Percentiles rank a stretch among this genome's conserved stretches.
Evolutionary conservation across 1,140 invertebrate species (phyloP).

Genomic region (Agrypnia vestita): DNA sequence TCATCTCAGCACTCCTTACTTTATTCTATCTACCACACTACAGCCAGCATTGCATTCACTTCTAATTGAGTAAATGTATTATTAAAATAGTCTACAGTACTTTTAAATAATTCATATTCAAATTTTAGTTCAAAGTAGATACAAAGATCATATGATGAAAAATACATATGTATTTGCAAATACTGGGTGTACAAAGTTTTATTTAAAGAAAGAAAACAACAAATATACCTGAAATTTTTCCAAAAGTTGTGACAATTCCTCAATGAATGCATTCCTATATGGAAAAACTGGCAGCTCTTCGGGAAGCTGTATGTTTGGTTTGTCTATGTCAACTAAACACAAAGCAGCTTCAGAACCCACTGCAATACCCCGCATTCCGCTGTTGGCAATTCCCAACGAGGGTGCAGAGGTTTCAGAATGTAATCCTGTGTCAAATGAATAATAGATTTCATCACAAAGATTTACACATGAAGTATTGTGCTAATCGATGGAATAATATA

Average conservation of each 20-base stretch:
- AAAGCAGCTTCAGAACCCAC: constrained; percentile 86
- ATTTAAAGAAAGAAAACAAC: not conserved
- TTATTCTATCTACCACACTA: no score
- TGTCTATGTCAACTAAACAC: constrained; percentile 97
- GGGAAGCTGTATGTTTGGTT: constrained; percentile 91
- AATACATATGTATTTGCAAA: no score
- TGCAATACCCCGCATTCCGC: constrained; percentile 67
- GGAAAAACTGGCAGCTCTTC: constrained; percentile 97
- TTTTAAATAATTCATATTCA: no score
- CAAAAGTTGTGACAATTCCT: constrained; percentile 87
- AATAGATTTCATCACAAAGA: constrained; percentile 4
- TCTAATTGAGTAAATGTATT: no score
- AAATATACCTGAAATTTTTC: constrained; percentile 80
- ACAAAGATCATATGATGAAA: no score
- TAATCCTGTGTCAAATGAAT: constrained; percentile 43
- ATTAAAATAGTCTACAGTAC: no score
- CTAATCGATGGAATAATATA: no score
- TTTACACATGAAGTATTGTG: no score
- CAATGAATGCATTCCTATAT: constrained; percentile 87
- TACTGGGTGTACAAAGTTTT: not conserved
- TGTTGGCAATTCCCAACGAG: constrained; percentile 61
- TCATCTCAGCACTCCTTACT: no score
- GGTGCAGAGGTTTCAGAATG: constrained; percentile 58
- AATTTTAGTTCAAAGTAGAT: no score
- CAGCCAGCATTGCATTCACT: no score